These are phyloP conservation scores for Thamnophis elegans DNA, from an alignment of 2,797 vertebrate genomes.

Conservation along the genomic window DNA sequence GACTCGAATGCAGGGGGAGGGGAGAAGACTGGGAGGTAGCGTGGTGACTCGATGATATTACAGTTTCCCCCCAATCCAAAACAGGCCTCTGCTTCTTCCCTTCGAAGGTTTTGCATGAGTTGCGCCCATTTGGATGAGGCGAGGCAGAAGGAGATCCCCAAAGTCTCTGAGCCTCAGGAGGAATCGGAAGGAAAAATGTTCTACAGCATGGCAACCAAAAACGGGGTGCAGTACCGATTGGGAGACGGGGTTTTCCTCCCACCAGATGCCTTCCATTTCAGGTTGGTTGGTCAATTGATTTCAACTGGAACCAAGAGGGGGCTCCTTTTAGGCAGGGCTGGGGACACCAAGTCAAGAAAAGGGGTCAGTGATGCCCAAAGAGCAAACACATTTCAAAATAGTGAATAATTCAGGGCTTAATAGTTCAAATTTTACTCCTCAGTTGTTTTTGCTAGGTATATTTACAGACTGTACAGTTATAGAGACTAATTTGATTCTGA, in stretches of 20 bases:
- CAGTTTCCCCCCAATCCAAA: fast-evolving
- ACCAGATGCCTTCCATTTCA: conserved; percentile 85
- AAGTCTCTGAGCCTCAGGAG: conserved; percentile 73
- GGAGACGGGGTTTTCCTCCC: conserved; percentile 87
- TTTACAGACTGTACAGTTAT: too few relatives aligned
- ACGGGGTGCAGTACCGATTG: conserved; percentile 81
- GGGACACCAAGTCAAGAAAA: too few relatives aligned
- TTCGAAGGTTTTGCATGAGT: conserved; percentile 86
- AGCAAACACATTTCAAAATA: neutral
- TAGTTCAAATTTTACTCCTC: too few relatives aligned
- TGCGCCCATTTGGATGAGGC: conserved; percentile 77
- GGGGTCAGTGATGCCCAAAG: too few relatives aligned
- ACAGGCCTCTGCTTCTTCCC: fast-evolving
- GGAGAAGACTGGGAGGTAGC: neutral
- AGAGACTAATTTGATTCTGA: too few relatives aligned
- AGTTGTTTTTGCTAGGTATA: too few relatives aligned
- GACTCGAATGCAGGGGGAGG: neutral
- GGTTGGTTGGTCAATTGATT: conserved; percentile 67
- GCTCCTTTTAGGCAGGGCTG: neutral
- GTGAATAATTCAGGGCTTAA: neutral
- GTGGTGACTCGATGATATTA: neutral
- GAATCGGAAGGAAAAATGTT: conserved; percentile 77
- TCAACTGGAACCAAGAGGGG: neutral
- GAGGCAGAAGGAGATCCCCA: conserved; percentile 79
- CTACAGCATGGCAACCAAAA: conserved; percentile 81